Conservation (phyloP, 1,140 invertebrate genomes). For the Dendrolimus punctatus region DNA sequence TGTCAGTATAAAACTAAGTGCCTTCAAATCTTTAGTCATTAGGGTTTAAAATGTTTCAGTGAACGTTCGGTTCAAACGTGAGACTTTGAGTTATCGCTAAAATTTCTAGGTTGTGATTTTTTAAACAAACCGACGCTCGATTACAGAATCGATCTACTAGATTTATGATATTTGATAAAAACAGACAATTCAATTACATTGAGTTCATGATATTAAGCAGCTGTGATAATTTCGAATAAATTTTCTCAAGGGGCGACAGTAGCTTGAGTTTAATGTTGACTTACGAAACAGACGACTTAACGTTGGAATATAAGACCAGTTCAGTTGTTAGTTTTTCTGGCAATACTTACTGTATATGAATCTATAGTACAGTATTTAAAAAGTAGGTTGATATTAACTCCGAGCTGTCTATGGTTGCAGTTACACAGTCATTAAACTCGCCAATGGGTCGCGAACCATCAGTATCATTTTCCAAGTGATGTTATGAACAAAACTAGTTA, state of each 20-base stretch:
- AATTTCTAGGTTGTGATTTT: slow-evolving; percentile 54
- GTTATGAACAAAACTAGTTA: slow-evolving; percentile 33
- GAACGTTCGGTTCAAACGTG: slow-evolving; percentile 24
- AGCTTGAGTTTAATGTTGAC: too few relatives aligned
- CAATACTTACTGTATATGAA: too few relatives aligned
- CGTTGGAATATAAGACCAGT: too few relatives aligned
- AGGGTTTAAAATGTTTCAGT: slow-evolving; percentile 54
- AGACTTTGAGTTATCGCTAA: slow-evolving; percentile 39
- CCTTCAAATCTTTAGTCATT: slow-evolving; percentile 67
- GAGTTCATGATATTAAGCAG: slow-evolving; percentile 8
- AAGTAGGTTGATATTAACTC: too few relatives aligned
- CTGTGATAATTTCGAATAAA: slow-evolving; percentile 6
- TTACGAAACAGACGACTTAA: too few relatives aligned
- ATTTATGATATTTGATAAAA: too few relatives aligned
- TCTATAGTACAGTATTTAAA: too few relatives aligned
- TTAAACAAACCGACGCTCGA: background rate
- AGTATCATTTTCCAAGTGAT: slow-evolving; percentile 38
- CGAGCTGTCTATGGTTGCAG: too few relatives aligned
- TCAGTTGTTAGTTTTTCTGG: too few relatives aligned
- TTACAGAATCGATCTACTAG: background rate
- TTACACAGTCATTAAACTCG: too few relatives aligned
- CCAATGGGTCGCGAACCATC: slow-evolving; percentile 1
- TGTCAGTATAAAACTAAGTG: slow-evolving; percentile 64
- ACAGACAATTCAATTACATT: slow-evolving; percentile 8
- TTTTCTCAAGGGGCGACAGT: background rate